A percentile compares a stretch with the other conserved stretches of the same genome.
These are phyloP conservation scores for Myotis pilosus DNA, from an alignment of 2,797 vertebrate species.

Conservation along the genomic window DNA sequence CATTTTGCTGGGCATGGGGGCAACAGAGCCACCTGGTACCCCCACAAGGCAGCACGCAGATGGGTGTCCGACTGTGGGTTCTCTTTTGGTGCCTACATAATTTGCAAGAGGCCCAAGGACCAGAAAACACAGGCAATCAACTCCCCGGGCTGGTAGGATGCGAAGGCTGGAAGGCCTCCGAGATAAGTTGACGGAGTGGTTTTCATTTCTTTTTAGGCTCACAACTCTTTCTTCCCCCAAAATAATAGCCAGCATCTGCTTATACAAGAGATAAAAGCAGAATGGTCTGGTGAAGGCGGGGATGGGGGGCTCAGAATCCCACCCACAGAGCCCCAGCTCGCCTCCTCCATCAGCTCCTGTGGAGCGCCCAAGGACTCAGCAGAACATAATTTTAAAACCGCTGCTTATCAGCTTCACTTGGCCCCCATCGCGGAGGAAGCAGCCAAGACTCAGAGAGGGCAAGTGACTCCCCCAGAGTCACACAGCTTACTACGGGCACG, in stretches of 20 bases:
- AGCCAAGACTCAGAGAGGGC: background rate
- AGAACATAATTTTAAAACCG: background rate
- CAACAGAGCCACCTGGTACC: background rate
- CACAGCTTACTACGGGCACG: background rate
- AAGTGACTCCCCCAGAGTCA: constrained; percentile 5
- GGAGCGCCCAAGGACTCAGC: background rate
- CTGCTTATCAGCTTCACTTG: background rate
- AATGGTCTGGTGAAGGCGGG: background rate
- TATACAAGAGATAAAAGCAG: constrained; percentile 53
- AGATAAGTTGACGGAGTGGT: background rate
- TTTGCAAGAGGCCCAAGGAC: background rate
- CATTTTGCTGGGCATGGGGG: rapidly evolving
- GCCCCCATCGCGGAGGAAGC: background rate
- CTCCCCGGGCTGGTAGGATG: background rate
- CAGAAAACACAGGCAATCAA: constrained; percentile 38
- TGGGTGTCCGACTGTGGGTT: background rate
- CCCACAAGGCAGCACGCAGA: background rate
- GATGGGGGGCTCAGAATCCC: background rate
- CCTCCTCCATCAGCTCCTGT: background rate
- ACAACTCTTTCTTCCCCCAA: constrained; percentile 48
- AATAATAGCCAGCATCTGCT: constrained; percentile 57
- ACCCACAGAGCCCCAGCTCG: background rate
- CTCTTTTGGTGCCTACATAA: constrained; percentile 18
- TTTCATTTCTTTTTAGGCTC: constrained; percentile 59
- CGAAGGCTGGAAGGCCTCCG: background rate